These are phyloP conservation scores for Phataginus tricuspis DNA, from an alignment of 2,797 vertebrate genomes.

Conservation along the genomic window DNA sequence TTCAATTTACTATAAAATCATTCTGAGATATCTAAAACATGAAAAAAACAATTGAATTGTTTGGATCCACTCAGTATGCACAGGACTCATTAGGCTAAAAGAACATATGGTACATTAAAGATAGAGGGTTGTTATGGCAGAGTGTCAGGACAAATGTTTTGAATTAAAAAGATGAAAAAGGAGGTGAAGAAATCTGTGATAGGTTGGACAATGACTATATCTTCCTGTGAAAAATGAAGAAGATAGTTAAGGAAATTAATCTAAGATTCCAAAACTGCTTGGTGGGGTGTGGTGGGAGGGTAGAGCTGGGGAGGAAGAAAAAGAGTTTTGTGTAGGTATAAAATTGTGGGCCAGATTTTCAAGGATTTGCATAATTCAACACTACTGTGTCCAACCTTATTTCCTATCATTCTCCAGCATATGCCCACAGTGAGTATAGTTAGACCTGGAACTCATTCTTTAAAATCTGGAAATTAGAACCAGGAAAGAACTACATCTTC, in stretches of 20 bases:
- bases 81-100: constrained; percentile 58
- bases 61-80: neutral
- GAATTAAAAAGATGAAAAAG: neutral
- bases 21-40: constrained; percentile 16
- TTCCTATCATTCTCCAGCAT: neutral
- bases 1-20: neutral
- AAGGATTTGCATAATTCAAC: neutral
- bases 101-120: constrained; percentile 16
- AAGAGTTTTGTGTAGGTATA: neutral
- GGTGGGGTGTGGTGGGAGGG: neutral
- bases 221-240: neutral
- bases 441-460: constrained; percentile 2
- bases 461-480: neutral
- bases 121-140: neutral
- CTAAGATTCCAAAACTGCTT: neutral
- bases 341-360: neutral
- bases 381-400: neutral
- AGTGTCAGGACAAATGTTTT: constrained; percentile 5
- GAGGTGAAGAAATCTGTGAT: neutral
- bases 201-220: neutral
- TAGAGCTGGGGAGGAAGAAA: neutral
- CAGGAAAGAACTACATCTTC: neutral
- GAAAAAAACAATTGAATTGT: neutral
- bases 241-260: neutral
- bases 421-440: neutral